phyloP scores from a whole-genome alignment of 2,113 vertebrate species.

The Phyllostomus discolor region DNA sequence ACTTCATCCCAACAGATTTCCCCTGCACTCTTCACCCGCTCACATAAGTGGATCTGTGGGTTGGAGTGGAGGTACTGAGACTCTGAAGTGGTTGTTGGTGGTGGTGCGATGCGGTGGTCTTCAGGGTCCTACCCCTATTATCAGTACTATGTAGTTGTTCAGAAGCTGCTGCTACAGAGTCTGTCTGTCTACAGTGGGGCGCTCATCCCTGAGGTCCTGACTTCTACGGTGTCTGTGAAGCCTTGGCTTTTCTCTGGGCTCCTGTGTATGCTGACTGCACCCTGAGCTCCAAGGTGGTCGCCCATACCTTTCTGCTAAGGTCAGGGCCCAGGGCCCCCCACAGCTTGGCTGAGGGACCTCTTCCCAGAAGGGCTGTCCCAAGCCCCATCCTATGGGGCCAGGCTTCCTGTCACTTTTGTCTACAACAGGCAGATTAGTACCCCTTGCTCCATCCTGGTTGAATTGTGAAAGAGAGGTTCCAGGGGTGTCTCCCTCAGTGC shows the following conservation, averaged over 20 bases:
- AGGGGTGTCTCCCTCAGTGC: constrained; percentile 51
- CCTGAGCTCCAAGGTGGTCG: constrained; percentile 58
- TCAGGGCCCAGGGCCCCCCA: constrained; percentile 39
- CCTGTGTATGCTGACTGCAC: constrained; percentile 73
- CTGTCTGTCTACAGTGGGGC: background rate
- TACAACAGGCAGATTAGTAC: background rate
- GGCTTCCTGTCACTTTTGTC: constrained; percentile 17
- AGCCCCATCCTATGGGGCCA: background rate
- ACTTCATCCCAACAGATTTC: background rate
- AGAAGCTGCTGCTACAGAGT: constrained; percentile 48
- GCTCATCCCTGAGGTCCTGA: background rate
- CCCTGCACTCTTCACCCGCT: background rate
- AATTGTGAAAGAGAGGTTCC: constrained; percentile 56
- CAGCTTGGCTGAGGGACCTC: constrained; percentile 14
- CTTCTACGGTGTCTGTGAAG: constrained; percentile 47
- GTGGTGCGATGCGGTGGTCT: background rate
- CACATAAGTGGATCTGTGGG: background rate
- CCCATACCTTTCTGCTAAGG: constrained; percentile 27
- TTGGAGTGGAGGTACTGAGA: background rate
- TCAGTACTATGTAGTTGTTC: background rate
- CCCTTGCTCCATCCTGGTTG: background rate
- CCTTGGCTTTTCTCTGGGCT: constrained; percentile 56
- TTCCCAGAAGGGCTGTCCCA: constrained; percentile 41
- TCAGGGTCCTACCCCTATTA: background rate
- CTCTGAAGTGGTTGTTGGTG: background rate